Evolutionary conservation across 92 coral and sea anemone genomes (phyloP), one percentile per base, ranked within the genome.

Genomic region (Muricea muricata): DNA sequence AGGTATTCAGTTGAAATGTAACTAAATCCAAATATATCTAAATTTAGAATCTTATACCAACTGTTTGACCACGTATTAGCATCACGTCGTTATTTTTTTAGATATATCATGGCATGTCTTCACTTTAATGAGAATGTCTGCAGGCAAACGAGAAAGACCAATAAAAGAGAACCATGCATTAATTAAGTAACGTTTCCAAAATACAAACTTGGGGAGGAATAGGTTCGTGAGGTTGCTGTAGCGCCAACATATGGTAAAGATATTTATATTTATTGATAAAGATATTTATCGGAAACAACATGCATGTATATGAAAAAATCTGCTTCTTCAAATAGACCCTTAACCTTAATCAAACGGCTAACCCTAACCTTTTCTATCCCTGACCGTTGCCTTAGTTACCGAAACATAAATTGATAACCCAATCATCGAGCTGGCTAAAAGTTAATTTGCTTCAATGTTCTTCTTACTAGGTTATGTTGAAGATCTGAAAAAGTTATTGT

Each of bases 381-480:
- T 17, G 58, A 54, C 20, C 20, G 61, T 7, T 54, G 23, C 61
- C n/a, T n/a, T n/a, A n/a, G n/a, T n/a, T n/a, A n/a, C n/a, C n/a
- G n/a, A n/a, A n/a, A n/a, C n/a, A n/a, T n/a, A 54, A 23, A 7
- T 17, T 23, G 5, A 37, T 9, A 4, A 9, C 42, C 4, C 5
- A 4, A 37, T 37, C 42, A 4, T 37, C 42, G 9, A 54, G 5
- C 1, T 54, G 61, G 20, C 7, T 54, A 14, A 0, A 14, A 7
- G 17, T 24, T 29, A 13, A 29, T 29, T 6, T 14, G 10, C n/a
- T n/a, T n/a, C n/a, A n/a, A 29, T 24, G 3, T 65, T 7, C n/a
- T 74, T 17, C 18, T 13, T 31, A 28, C n/a, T 57, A 86, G 89
- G 78, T 25, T 78, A 86, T 86, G 89, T 86, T 31, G 50, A 28